Percentiles rank a stretch among this genome's conserved stretches.
Conservation (phyloP, 2,888 invertebrate genomes). For the Apoderus coryli region DNA sequence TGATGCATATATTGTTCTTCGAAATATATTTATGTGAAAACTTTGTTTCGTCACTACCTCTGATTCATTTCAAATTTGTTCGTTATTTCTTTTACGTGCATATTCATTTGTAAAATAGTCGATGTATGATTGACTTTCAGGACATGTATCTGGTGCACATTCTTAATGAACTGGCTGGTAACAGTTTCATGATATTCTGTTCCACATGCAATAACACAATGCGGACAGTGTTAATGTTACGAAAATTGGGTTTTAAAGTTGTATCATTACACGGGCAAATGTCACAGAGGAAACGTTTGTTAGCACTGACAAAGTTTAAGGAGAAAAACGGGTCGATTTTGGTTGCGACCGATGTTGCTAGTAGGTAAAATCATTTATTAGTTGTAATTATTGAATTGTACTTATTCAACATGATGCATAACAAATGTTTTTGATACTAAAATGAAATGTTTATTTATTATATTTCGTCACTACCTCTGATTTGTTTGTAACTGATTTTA, state of each 20-base stretch:
- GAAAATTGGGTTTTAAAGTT: conserved; percentile 83
- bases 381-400: too few relatives aligned
- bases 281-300: conserved; percentile 92
- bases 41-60: conserved; percentile 30
- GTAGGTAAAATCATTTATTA: conserved; percentile 50
- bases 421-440: conserved; percentile 12
- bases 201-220: conserved; percentile 88
- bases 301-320: conserved; percentile 92
- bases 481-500: conserved; percentile 7
- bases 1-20: conserved; percentile 9
- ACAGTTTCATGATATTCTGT: conserved; percentile 95
- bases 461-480: conserved; percentile 29
- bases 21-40: too few relatives aligned
- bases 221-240: conserved; percentile 72
- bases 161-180: conserved; percentile 87
- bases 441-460: conserved; percentile 11
- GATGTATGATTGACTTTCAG: conserved; percentile 39
- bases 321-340: conserved; percentile 85
- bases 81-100: conserved; percentile 9
- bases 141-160: conserved; percentile 94
- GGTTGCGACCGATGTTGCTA: conserved; percentile 97
- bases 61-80: conserved; percentile 17
- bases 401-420: conserved; percentile 19
- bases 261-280: conserved; percentile 98
- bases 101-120: conserved; percentile 4